Evolutionary conservation across 1,140 invertebrate species (phyloP), one percentile per base, ranked within the genome.

Genomic region (Drosophila lowei): DNA sequence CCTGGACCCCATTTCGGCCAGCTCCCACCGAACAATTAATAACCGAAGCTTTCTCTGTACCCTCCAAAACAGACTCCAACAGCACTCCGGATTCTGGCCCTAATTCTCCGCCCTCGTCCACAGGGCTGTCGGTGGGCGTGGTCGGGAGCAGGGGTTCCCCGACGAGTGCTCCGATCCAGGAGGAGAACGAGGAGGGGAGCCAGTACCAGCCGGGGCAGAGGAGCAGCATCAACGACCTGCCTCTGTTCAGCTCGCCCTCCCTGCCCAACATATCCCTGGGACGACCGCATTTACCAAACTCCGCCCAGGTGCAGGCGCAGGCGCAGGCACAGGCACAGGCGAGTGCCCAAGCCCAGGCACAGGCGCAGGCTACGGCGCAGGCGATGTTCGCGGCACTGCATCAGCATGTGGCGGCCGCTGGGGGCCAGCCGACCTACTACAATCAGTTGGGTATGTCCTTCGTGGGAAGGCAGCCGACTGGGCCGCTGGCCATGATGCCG

Each of bases 181-280:
- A 96, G 92, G 95, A 93, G 77, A 93, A 93, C 92, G 92, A 92
- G 64, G 91, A 92, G 76, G 83, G 79, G 13, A 79, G 78, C 34
- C 90, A 90, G 6, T 91, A 91, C 57, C 90, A 91, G 66, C 73
- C 90, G 15, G 90, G 92, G 42, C 92, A 92, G 57, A 61, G 91
- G 6, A 90, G 89, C 68, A 91, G 83, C 73, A 90, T 92, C 58
- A 90, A 92, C 49, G 93, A 94, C 68, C 86, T 93, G 91, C 95
- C 95, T 30, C 92, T 99, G 11, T 99, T 98, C 92, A 97, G 97
- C 79, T 98, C 97, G 78, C 97, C 98, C 41, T 98, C 97, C 77
- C 95, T 99, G 95, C 97, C 98, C 65, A 99, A 99, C 92, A 99
- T 99, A 81, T 98, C 97, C 42, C 92, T 99, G 64, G 97, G 97